phyloP scores from a whole-genome alignment of 2,888 invertebrate species.

The Eurois occulta region DNA sequence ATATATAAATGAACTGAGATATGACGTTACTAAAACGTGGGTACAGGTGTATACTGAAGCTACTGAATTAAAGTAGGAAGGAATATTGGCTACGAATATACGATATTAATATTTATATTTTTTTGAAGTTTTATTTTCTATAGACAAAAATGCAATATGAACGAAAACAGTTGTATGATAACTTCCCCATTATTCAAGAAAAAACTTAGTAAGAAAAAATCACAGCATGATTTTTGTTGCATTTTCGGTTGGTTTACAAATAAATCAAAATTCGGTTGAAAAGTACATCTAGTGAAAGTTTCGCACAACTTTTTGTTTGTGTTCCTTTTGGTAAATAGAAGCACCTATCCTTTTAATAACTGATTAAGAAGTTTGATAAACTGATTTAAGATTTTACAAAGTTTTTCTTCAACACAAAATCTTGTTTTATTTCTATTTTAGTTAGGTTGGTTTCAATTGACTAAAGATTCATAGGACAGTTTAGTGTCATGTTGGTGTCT shows the following conservation, averaged over 20 bases:
- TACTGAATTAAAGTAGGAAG: slow-evolving; percentile 22
- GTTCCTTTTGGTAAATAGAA: background rate
- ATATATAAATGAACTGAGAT: slow-evolving; percentile 1
- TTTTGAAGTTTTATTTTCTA: slow-evolving; percentile 53
- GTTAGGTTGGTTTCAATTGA: background rate
- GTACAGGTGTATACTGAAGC: slow-evolving; percentile 44
- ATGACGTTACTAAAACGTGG: background rate
- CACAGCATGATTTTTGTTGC: background rate
- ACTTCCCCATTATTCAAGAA: background rate
- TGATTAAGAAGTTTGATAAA: background rate
- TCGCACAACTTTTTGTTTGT: background rate
- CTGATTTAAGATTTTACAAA: background rate
- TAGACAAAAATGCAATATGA: background rate
- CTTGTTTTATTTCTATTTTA: background rate
- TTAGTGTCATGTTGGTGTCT: background rate
- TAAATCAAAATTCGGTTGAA: background rate
- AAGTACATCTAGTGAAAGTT: background rate
- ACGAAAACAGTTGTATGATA: background rate
- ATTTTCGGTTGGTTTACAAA: background rate
- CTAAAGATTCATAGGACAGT: background rate
- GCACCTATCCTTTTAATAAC: background rate
- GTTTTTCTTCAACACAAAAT: background rate
- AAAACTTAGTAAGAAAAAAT: background rate
- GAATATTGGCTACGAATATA: slow-evolving; percentile 52
- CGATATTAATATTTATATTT: slow-evolving; percentile 42